Percentiles rank a stretch among this genome's conserved stretches.
These are phyloP conservation scores for Malthinus seriepunctatus DNA, from an alignment of 2,888 invertebrate genomes.

Conservation along the genomic window DNA sequence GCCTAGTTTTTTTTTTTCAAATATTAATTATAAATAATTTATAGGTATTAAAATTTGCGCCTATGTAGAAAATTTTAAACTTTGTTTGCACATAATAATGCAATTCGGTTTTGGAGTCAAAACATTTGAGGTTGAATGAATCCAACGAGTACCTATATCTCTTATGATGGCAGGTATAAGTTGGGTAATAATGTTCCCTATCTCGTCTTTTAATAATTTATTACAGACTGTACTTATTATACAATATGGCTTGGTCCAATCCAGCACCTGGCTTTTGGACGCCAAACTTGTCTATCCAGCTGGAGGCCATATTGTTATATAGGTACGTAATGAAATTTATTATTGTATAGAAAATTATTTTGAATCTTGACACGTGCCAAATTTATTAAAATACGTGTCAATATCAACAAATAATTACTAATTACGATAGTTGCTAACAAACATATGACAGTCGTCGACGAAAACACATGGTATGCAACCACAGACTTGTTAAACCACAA, in stretches of 20 bases:
- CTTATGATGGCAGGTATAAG: constrained; percentile 37
- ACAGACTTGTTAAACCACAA: constrained; percentile 48
- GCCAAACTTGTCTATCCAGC: constrained; percentile 34
- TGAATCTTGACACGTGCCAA: constrained; percentile 26
- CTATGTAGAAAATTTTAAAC: constrained; percentile 1
- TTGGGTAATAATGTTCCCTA: constrained; percentile 33
- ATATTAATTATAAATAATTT: constrained; percentile 7
- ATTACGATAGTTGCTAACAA: constrained; percentile 19
- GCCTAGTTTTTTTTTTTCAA: constrained; percentile 4
- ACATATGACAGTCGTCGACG: constrained; percentile 46
- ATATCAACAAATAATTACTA: constrained; percentile 1
- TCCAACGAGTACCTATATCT: constrained; percentile 36
- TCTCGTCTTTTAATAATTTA: constrained; percentile 37
- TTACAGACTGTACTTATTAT: constrained; percentile 40
- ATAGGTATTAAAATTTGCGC: constrained; percentile 1
- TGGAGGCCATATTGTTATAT: constrained; percentile 30
- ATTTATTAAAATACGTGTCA: constrained; percentile 21
- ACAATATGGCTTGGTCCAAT: constrained; percentile 37
- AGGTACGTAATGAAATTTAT: constrained; percentile 4
- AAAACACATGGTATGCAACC: constrained; percentile 38
- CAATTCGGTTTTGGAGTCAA: constrained; percentile 36
- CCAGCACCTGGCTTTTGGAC: constrained; percentile 36
- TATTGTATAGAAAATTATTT: neutral
- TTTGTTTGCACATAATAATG: constrained; percentile 12
- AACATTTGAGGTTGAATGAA: constrained; percentile 34